Percentiles rank a stretch among this genome's conserved stretches.
phyloP scores from a whole-genome alignment of 2,888 invertebrate species.

The Lydus trimaculatus region DNA sequence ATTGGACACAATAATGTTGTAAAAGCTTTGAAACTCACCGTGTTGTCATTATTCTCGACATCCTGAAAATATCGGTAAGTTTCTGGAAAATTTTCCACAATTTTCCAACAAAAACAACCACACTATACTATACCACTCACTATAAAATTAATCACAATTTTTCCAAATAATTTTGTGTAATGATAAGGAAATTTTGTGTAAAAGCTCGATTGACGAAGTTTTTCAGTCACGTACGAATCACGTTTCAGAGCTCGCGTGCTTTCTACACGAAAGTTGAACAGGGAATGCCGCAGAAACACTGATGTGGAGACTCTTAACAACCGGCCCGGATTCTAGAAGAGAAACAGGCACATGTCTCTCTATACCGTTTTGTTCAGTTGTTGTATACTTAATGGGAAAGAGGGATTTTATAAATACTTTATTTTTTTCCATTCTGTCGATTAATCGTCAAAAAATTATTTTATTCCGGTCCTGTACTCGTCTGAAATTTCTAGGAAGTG shows the following conservation, averaged over 20 bases:
- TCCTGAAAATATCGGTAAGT: too few relatives aligned
- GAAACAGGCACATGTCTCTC: background rate
- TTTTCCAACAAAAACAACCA: background rate
- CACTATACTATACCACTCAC: background rate
- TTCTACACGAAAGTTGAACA: background rate
- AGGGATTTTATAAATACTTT: constrained; percentile 1
- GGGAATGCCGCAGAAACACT: background rate
- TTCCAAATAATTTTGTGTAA: background rate
- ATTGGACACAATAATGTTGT: background rate
- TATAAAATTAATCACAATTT: background rate
- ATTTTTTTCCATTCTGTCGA: background rate
- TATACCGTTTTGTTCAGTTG: background rate
- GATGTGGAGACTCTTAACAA: background rate
- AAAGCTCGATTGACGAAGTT: too few relatives aligned
- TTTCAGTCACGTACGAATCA: background rate
- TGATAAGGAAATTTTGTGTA: too few relatives aligned
- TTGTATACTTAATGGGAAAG: background rate
- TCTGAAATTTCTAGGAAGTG: background rate
- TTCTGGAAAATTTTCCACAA: background rate
- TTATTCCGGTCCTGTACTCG: background rate
- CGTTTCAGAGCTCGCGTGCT: background rate
- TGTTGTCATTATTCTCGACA: background rate
- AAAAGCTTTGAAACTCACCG: background rate
- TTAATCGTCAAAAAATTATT: background rate
- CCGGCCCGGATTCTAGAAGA: constrained; percentile 1